Conservation (phyloP, 2,113 vertebrate species). For the Siphamia tubifer region DNA sequence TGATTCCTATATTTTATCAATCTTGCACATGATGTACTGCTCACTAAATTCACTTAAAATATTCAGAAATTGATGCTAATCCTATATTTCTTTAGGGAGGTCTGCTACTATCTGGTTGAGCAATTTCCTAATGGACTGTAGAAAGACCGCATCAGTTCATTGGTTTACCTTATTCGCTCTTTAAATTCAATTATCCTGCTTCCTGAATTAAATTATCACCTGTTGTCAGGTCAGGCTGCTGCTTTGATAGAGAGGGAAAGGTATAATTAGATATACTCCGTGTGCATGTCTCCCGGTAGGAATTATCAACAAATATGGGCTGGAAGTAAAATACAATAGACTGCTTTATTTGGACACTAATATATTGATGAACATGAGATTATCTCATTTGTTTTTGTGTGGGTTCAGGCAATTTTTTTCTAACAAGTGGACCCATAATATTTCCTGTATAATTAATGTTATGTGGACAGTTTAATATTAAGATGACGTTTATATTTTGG, state of each 20-base stretch:
- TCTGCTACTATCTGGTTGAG: constrained; percentile 45
- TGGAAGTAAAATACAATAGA: too few relatives aligned
- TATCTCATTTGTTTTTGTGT: background rate
- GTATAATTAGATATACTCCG: background rate
- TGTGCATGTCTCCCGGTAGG: too few relatives aligned
- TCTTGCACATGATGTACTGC: background rate
- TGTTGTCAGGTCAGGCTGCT: constrained; percentile 54
- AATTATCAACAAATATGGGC: too few relatives aligned
- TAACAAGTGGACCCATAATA: constrained; percentile 13
- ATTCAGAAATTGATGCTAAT: constrained; percentile 9
- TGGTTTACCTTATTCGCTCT: constrained; percentile 61
- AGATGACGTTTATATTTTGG: constrained; percentile 63
- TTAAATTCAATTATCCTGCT: constrained; percentile 66
- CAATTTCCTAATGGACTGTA: constrained; percentile 69
- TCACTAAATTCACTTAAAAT: constrained; percentile 14
- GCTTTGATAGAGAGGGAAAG: constrained; percentile 11
- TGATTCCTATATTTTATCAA: background rate
- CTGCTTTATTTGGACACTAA: background rate
- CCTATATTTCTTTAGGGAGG: constrained; percentile 39
- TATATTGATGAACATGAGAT: background rate
- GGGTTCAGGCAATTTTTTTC: constrained; percentile 37
- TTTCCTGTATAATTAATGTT: constrained; percentile 42
- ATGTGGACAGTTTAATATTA: constrained; percentile 25
- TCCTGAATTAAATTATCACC: constrained; percentile 60
- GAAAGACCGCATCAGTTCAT: constrained; percentile 70